Percentiles rank a stretch among this genome's conserved stretches.
Evolutionary conservation across 2,797 vertebrate genomes (phyloP).

Genomic region (Chelmon rostratus): DNA sequence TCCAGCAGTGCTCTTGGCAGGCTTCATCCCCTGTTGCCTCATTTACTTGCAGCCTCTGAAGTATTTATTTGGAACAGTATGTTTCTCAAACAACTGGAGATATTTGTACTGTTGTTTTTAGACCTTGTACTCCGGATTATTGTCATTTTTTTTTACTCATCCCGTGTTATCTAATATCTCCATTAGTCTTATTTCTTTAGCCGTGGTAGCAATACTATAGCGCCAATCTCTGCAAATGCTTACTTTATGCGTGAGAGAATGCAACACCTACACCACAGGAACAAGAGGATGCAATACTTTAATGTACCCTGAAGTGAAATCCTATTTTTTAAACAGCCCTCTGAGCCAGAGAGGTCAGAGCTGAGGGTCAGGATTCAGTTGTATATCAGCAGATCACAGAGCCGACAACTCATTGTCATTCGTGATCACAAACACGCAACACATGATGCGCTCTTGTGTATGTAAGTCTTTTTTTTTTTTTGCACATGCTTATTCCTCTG

Average conservation of each 20-base stretch:
- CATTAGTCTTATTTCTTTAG: not conserved
- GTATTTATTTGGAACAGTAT: slow-evolving; percentile 62
- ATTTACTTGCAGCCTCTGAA: slow-evolving; percentile 66
- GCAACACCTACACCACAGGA: not conserved
- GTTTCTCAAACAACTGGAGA: slow-evolving; percentile 50
- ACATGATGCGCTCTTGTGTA: not conserved
- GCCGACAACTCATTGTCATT: not conserved
- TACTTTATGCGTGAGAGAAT: not conserved
- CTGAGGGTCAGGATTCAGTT: not conserved
- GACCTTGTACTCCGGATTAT: not conserved
- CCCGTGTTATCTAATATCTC: not conserved
- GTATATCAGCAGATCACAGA: not conserved
- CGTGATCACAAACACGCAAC: not conserved
- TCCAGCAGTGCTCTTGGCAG: slow-evolving; percentile 78
- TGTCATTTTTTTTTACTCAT: not conserved
- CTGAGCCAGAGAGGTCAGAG: not conserved
- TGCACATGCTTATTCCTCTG: not conserved
- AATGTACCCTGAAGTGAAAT: not conserved
- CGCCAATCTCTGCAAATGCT: not conserved
- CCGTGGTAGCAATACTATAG: not conserved
- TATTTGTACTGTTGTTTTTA: slow-evolving; percentile 21
- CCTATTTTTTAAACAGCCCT: not conserved
- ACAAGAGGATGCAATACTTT: not conserved
- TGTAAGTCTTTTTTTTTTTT: not conserved
- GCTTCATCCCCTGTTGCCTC: slow-evolving; percentile 61